A percentile compares a stretch with the other conserved stretches of the same genome.
Conservation (phyloP, 2,113 vertebrate species). For the Lutjanus erythropterus region DNA sequence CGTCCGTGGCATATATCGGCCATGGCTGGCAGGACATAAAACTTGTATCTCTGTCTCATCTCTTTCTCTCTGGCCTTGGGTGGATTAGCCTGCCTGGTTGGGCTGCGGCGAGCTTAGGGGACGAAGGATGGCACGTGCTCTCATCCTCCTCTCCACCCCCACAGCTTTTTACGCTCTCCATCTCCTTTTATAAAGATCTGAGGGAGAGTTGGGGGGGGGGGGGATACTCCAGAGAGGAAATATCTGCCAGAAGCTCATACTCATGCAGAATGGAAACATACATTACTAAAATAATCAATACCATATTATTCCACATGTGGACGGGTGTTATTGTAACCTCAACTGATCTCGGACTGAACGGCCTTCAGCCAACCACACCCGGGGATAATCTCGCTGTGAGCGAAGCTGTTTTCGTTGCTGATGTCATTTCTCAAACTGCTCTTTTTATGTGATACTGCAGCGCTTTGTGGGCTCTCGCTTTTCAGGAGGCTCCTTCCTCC, state of each 20-base stretch:
- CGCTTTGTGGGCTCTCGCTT: slow-evolving; percentile 15
- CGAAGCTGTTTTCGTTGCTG: slow-evolving; percentile 65
- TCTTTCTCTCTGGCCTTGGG: slow-evolving; percentile 50
- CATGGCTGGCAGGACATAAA: slow-evolving; percentile 41
- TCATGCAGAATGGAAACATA: slow-evolving; percentile 38
- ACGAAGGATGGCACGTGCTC: slow-evolving; percentile 59
- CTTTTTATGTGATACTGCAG: slow-evolving; percentile 48
- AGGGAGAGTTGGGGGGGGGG: neutral
- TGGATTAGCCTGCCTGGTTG: slow-evolving; percentile 52
- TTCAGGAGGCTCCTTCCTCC: slow-evolving; percentile 14
- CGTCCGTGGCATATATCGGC: slow-evolving; percentile 48
- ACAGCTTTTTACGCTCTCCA: slow-evolving; percentile 13
- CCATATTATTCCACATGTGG: slow-evolving; percentile 53
- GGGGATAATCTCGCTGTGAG: slow-evolving; percentile 47
- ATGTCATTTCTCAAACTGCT: slow-evolving; percentile 61
- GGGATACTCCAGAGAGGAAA: slow-evolving; percentile 51
- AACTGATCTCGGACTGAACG: slow-evolving; percentile 34
- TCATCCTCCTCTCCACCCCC: slow-evolving; percentile 34
- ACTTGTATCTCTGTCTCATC: slow-evolving; percentile 39
- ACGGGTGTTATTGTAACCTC: slow-evolving; percentile 55
- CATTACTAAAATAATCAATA: slow-evolving; percentile 65
- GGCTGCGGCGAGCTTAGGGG: slow-evolving; percentile 29
- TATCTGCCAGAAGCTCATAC: slow-evolving; percentile 46
- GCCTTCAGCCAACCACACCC: slow-evolving; percentile 53
- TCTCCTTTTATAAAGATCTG: slow-evolving; percentile 24